Evolutionary conservation across 2,113 vertebrate genomes (phyloP), one percentile per base, ranked within the genome.

Genomic region (Halichoerus grypus): DNA sequence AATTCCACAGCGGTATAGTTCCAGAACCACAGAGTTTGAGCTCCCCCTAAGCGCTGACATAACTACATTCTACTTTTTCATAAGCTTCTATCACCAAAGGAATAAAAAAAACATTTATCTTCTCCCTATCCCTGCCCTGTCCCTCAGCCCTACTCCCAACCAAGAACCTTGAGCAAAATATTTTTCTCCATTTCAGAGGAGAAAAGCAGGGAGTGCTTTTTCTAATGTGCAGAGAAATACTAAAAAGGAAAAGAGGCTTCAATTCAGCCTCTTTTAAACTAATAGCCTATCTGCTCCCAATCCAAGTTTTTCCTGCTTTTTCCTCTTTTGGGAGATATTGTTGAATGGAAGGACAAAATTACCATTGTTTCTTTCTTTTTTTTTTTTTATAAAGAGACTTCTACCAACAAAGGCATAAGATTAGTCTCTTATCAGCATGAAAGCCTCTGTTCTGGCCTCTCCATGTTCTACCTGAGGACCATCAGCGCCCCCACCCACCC

Each of bases 111-210:
- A 3, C 24, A 36, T 21, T 76, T 91, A 61, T 80, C 14, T 61
- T 84, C 46, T 93, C 18, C 42, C 9, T 76, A 55, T 42, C 69
- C 16, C 49, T 96, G 69, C 53, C 6, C n/a, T 65, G 4, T 31
- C 9, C 71, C 33, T 39, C 21, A 77, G 26, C 39, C 31, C 59
- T 87, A 69, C 39, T 79, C n/a, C 71, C 21, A 86, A 19, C n/a
- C 59, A 88, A 81, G 57, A 97, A 91, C 13, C n/a, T 89, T 91
- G 63, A 88, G 53, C 55, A 97, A 88, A 92, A 82, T 69, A 46
- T 57, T 92, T 83, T 65, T 36, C 46, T 76, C 59, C 67, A 51
- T 59, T 97, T 92, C 22, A 59, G 51, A 84, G 51, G 1, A 94
- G 14, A 18, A 77, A 79, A 63, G 5, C 28, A 4, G 4, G 7